Conservation (phyloP, 2,113 vertebrate species). For the Gadus macrocephalus region DNA sequence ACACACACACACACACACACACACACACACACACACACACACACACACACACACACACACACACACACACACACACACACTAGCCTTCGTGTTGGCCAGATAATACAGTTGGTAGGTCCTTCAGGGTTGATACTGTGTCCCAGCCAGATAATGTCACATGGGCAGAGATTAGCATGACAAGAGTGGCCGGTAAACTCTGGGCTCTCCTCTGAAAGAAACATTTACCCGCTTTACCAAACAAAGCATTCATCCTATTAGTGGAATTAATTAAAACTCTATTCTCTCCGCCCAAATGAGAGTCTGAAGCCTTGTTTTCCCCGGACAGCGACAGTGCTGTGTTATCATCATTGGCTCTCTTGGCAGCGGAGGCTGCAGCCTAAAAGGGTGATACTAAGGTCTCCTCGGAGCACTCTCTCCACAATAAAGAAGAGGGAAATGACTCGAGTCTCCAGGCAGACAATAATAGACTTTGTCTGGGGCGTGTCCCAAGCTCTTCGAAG, state of each 20-base stretch:
- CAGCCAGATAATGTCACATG: slow-evolving; percentile 38
- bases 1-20: neutral
- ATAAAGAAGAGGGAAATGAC: neutral
- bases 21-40: too few species aligned
- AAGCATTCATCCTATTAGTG: slow-evolving; percentile 51
- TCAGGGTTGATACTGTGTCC: slow-evolving; percentile 29
- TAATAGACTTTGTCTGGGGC: too few species aligned
- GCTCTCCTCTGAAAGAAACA: slow-evolving; percentile 27
- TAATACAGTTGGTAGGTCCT: slow-evolving; percentile 35
- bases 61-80: slow-evolving; percentile 6
- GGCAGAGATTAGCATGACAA: slow-evolving; percentile 43
- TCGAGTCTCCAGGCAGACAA: neutral
- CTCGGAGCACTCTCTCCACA: neutral
- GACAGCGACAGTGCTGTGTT: slow-evolving; percentile 2
- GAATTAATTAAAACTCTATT: slow-evolving; percentile 56
- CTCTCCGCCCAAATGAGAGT: slow-evolving; percentile 35
- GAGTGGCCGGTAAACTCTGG: slow-evolving; percentile 17
- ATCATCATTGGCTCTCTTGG: slow-evolving; percentile 19
- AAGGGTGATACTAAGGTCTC: neutral
- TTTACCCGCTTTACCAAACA: slow-evolving; percentile 49
- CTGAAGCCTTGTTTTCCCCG: slow-evolving; percentile 28
- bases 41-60: too few species aligned
- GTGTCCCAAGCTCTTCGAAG: too few species aligned
- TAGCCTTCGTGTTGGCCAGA: neutral
- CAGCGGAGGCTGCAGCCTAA: slow-evolving; percentile 15